Base-by-base conservation (phyloP, 2,888 invertebrate species). In the Ptycholaimellus sp. region DNA sequence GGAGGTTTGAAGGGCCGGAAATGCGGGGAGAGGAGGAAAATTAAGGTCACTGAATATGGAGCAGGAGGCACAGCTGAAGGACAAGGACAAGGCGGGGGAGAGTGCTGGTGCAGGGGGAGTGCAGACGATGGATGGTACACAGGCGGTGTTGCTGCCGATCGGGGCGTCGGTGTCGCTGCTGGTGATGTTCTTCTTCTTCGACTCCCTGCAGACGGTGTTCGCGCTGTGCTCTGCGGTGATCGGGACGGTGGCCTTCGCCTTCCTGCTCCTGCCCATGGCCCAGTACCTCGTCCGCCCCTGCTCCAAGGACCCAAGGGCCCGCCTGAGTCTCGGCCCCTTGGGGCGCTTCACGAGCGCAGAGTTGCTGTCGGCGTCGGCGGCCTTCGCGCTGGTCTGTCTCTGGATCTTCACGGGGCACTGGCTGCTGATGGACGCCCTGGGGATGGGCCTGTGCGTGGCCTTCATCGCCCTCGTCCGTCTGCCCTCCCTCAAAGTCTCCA, bases 151-250 rank as follows among this genome's bases (percentile, higher is more conserved):
- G 66, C 71, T 90, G 60, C 90, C 90, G 40, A 68, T 83, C 45
- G 85, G 85, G 55, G 87, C 90, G 50, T 87, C 87, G 44, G 74
- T 85, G 51, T 87, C 87, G 42, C 69, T 90, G 45, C 73, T 90
- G 43, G 74, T 90, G 55, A 90, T 90, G 87, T 90, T 90, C 65
- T 85, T 90, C 70, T 90, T 87, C 67, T 90, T 90, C 59, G 90
- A 90, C 66, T 87, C 87, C 39, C 83, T 90, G 77, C 90, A 90
- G 67, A 79, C 63, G 80, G 58, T 64, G 4, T 65, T 65, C 48
- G 69, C 72, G 75, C 51, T 85, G 76, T 68, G 85, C 79, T 90
- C 90, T 54, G 87, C 90, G 13, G 64, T 90, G 58, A 79, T 90
- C 60, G 90, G 87, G 48, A 85, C 85, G 37, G 82, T 87, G 49